Conservation (phyloP, 2,888 invertebrate genomes). For the Cheilosia scutellata region DNA sequence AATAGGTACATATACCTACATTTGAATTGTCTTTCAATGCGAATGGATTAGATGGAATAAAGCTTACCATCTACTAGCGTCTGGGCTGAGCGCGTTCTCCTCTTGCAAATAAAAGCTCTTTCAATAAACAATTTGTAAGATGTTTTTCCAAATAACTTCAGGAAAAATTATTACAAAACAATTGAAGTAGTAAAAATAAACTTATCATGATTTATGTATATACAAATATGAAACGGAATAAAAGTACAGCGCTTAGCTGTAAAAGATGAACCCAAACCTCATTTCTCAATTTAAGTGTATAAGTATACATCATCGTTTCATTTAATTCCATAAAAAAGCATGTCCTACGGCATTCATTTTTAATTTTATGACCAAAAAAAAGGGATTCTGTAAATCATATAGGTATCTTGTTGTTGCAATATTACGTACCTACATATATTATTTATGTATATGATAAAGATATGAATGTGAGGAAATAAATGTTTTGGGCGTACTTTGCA, state of each 20-base stretch:
- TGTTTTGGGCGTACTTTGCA: conserved; percentile 43
- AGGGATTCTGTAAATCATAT: conserved; percentile 41
- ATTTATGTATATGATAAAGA: conserved; percentile 20
- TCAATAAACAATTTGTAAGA: conserved; percentile 1
- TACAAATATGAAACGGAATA: conserved; percentile 14
- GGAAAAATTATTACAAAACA: background rate
- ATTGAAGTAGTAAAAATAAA: conserved; percentile 30
- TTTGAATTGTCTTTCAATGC: no score
- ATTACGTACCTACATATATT: background rate
- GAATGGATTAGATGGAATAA: no score
- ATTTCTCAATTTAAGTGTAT: conserved; percentile 27
- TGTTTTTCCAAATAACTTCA: background rate
- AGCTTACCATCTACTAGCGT: no score
- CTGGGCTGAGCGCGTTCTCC: no score
- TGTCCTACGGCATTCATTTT: conserved; percentile 29
- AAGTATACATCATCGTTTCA: conserved; percentile 55
- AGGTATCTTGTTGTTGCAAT: conserved; percentile 7
- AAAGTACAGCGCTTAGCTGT: conserved; percentile 41
- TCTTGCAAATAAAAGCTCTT: no score
- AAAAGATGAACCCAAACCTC: conserved; percentile 35
- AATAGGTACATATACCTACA: no score
- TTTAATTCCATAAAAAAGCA: conserved; percentile 49
- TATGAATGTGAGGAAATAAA: conserved; percentile 60
- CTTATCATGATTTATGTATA: background rate
- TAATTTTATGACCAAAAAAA: conserved; percentile 47